Evolutionary conservation across 64 coral and sea anemone genomes (phyloP).

Genomic region (Hydrozoanthus tunicans): DNA sequence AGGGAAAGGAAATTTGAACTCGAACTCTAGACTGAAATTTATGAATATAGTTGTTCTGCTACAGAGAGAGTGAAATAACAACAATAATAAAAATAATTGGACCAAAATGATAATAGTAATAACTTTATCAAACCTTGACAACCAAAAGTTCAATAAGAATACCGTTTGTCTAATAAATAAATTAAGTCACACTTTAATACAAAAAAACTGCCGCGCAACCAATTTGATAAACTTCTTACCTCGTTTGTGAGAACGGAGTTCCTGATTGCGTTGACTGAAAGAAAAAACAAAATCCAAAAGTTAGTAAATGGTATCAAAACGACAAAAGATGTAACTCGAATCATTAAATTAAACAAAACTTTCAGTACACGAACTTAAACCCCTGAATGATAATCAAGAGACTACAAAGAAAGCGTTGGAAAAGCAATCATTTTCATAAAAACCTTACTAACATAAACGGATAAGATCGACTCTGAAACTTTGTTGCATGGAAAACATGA

Average conservation of each 20-base stretch:
- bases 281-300: background rate
- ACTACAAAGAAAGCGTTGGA: background rate
- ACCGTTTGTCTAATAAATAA: background rate
- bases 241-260: conserved; percentile 87
- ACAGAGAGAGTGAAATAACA: no score
- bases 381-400: background rate
- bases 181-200: background rate
- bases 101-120: no score
- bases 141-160: background rate
- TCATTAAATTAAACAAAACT: background rate
- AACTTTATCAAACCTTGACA: no score
- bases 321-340: background rate
- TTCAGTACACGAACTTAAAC: background rate
- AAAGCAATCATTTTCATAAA: no score
- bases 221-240: conserved; percentile 33
- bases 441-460: background rate
- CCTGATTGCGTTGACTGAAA: conserved; percentile 48
- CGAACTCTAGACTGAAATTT: no score
- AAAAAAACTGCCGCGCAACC: background rate
- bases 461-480: background rate
- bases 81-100: no score
- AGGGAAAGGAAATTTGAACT: no score
- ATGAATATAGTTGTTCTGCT: no score
- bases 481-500: no score
- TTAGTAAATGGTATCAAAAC: background rate